Base-by-base conservation (phyloP, 2,113 vertebrate species). In the Muntiacus muntjak region DNA sequence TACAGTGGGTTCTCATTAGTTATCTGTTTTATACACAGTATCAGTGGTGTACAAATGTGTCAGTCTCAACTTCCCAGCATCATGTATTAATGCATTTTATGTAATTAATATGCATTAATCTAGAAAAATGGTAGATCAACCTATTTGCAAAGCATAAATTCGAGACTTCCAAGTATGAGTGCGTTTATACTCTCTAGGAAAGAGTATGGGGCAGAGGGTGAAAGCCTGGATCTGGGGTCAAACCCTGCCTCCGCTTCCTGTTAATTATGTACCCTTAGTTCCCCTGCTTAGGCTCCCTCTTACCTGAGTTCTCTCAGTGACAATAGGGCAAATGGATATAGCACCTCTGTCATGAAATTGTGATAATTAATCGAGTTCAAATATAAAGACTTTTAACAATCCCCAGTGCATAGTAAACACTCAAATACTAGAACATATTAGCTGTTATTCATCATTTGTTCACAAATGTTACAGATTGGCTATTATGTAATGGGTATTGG, bases 261-360 rank as follows among this genome's bases (percentile, higher is more conserved):
- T 81, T 94, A 96, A 93, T 88, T 95, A 45, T 85, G 83, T 0
- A 0, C 79, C 36, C 57, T 97, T 57, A 82, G 98, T 94, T 95
- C 93, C 93, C 88, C 97, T 94, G 43, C 89, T 92, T 86, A 98
- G 97, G 45, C 78, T 95, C 97, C 54, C 50, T 54, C 7, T 79
- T 50, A 54, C 43, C 97, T 93, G 89, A 43, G 95, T 95, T 98
- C 96, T 91, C 87, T 47, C 86, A 74, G 83, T 97, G 97, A 96
- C 43, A 60, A 98, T 88, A 83, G 86, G 64, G 64, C 87, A 52
- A 87, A 96, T 91, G 92, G 88, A 98, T 52, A 96, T 96, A 97
- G 81, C 88, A 92, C 47, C 55, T 95, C 96, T 71, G 91, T 52
- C 15, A 89, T 93, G 87, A 96, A 95, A 54, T 55, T 98, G 88